Base-by-base conservation (phyloP, 2,888 invertebrate genomes). In the Coelogynopora nodosa region DNA sequence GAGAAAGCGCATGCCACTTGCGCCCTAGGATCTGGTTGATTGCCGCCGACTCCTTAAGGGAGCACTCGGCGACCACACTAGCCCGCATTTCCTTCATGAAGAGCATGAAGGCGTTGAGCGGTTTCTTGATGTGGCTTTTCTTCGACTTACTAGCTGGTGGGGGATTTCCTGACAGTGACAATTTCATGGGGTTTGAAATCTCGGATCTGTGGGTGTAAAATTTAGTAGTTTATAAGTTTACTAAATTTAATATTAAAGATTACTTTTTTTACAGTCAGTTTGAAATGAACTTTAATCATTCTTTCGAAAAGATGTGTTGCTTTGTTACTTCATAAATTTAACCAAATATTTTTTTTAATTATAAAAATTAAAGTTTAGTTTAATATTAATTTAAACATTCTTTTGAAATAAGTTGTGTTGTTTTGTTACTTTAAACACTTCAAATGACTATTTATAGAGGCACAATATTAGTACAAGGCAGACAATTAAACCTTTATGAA, bases 81-180 rank as follows among this genome's bases (percentile, higher is more conserved):
- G 97, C 97, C 91, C 99, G 94, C 96, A 98, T 98, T 93, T 99
- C 98, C 93, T 99, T 99, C 99, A 99, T 99, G 93, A 98, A 99
- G 90, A 99, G 94, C 99, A 99, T 99, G 94, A 99, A 99, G 91
- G 99, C 99, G 93, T 99, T 99, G 89, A 99, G 94, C 88, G 99
- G 99, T 93, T 99, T 99, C 94, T 98, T 98, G 93, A 98, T 97
- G 93, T 98, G 87, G 27, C 85, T 84, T 26, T 67, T 85, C 28
- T 86, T 86, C 49, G 86, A 13, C 27, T 85, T 85, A 49, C 49
- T 49, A 5, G 49, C 18, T 49, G 49, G 49, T 49, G 49, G 49
- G 49, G 5, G 10, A 49, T 49, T 49, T n/a, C n/a, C n/a, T 5
- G 49, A 13, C 18, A 49, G 49, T 13, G 49, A 49, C 18, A 49